Base-by-base conservation (phyloP, 2,888 invertebrate species). In the Achlya flavicornis region DNA sequence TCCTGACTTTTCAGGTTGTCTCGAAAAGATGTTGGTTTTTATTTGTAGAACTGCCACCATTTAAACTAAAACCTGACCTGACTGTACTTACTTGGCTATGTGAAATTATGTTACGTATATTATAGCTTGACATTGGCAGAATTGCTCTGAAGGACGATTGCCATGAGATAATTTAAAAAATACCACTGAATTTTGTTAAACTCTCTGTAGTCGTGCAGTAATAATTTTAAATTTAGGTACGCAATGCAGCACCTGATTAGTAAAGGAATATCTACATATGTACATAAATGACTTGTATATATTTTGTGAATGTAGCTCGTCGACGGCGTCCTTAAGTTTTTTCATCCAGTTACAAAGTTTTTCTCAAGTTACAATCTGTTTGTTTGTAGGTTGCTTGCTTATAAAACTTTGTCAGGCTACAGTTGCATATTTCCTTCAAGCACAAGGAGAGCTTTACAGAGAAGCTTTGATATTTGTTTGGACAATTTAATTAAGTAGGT, bases 341-440 rank as follows among this genome's bases (percentile, higher is more conserved):
- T 53, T 19, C 53, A 53, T 53, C 53, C 19, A 19, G 53, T 53
- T 53, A 19, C 14, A 19, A 53, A 53, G 53, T 53, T 19, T 41
- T 19, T 48, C 48, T 48, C n/a, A 48, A 48, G 48, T 48, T 48
- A 16, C 16, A 48, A 48, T 16, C 48, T 48, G 48, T 48, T 48
- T 48, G 48, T 48, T 48, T 48, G 48, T 48, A 48, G 48, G 48
- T 48, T 53, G 53, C 7, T 53, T 53, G 19, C 53, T 53, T 53
- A 53, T 53, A 53, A 53, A 53, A 53, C 53, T 53, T 53, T 10
- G 19, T 53, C 53, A 3, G 16, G 19, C 8, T 53, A 53, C 3
- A 53, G 53, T 19, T 53, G 53, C 53, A 53, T 53, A 53, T 53
- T 53, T 53, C 19, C 6, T 53, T 53, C 53, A 19, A 48, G 16